phyloP scores from a whole-genome alignment of 1,140 invertebrate genomes.

The Tachypleus tridentatus region DNA sequence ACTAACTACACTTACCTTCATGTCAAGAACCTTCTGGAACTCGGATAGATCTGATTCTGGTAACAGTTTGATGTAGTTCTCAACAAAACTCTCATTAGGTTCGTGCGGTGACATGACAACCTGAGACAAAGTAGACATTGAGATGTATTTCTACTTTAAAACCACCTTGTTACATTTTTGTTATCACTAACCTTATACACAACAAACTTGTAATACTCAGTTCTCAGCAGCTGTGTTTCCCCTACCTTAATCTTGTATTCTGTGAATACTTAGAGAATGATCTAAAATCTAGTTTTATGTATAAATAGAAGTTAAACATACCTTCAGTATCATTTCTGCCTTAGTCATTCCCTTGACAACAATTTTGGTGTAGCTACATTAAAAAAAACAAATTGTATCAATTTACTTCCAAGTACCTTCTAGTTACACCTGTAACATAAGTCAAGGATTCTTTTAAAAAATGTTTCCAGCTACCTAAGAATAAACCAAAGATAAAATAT shows the following conservation, averaged over 20 bases:
- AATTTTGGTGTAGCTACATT: constrained; percentile 54
- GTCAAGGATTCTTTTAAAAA: no score
- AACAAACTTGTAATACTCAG: no score
- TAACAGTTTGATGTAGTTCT: constrained; percentile 79
- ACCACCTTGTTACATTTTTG: no score
- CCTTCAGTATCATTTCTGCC: constrained; percentile 96
- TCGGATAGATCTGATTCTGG: constrained; percentile 80
- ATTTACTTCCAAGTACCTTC: no score
- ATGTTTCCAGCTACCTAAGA: neutral
- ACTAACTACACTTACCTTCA: constrained; percentile 55
- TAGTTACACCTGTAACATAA: no score
- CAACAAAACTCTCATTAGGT: constrained; percentile 55
- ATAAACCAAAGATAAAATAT: no score
- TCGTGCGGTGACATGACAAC: constrained; percentile 86
- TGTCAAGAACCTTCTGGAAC: constrained; percentile 91
- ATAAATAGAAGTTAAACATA: constrained; percentile 32
- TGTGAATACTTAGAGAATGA: neutral
- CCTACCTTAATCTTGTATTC: no score
- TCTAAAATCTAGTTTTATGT: neutral
- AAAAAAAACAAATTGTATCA: no score
- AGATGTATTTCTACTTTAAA: constrained; percentile 4
- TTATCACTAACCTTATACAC: no score
- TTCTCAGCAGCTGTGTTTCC: no score
- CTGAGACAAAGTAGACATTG: constrained; percentile 25
- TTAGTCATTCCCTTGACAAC: constrained; percentile 95